Percentiles rank a stretch among this genome's conserved stretches.
phyloP scores from a whole-genome alignment of 2,113 vertebrate species.

The Eupsittula cactorum region DNA sequence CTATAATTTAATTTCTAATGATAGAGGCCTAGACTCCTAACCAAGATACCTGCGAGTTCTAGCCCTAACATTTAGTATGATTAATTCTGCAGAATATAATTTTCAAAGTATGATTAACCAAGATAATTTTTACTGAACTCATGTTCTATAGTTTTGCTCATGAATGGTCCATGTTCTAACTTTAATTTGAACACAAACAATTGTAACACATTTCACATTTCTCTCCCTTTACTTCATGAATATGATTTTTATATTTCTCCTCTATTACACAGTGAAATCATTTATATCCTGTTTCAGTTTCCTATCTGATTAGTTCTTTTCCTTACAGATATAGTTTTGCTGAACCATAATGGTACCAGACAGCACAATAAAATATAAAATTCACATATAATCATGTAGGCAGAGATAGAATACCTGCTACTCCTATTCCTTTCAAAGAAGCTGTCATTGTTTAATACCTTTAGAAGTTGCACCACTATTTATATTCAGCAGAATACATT shows the following conservation, averaged over 20 bases:
- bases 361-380: slow-evolving; percentile 47
- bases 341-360: slow-evolving; percentile 30
- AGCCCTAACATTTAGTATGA: slow-evolving; percentile 3
- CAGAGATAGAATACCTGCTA: slow-evolving; percentile 37
- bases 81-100: slow-evolving; percentile 45
- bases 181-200: slow-evolving; percentile 38
- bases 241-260: slow-evolving; percentile 49
- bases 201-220: slow-evolving; percentile 36
- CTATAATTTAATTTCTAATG: slow-evolving; percentile 19
- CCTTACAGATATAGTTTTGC: slow-evolving; percentile 39
- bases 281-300: slow-evolving; percentile 47
- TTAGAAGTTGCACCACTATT: slow-evolving; percentile 24
- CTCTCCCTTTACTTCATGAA: slow-evolving; percentile 11
- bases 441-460: slow-evolving; percentile 28
- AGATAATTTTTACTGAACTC: slow-evolving; percentile 32
- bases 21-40: not conserved
- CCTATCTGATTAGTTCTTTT: slow-evolving; percentile 54
- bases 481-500: slow-evolving; percentile 43
- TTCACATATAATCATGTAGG: slow-evolving; percentile 51
- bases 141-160: not conserved
- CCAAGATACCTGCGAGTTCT: not conserved
- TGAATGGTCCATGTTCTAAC: not conserved
- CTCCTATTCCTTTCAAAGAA: slow-evolving; percentile 51
- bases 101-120: slow-evolving; percentile 25
- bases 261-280: slow-evolving; percentile 12